Evolutionary conservation across 2,888 invertebrate species (phyloP), one percentile per base, ranked within the genome.

Genomic region (Clusia tigrina): DNA sequence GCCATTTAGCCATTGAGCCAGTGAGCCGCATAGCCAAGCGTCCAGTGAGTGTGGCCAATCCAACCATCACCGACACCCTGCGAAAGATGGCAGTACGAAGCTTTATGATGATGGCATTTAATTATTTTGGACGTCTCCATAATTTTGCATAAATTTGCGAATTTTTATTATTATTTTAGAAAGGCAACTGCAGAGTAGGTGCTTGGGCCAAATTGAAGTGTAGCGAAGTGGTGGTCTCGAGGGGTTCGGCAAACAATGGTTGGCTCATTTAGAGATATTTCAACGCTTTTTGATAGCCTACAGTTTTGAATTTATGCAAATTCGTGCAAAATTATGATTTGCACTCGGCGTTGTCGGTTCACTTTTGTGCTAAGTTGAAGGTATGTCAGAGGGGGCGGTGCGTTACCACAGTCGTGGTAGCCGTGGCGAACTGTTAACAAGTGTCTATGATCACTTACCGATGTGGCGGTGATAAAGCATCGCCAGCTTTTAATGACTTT

Each of bases 301-400:
- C n/a, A 48, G 22, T 48, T 48, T 48, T 5, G 18, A 48, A 18
- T 48, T 48, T 48, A 48, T 48, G 18, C 48, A 48, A 48, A 48
- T 48, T 48, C 48, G 48, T 48, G 48, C 48, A 48, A 48, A 48
- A 42, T 12, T 20, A 20, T 48, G 48, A 48, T 48, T 48, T 48
- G 48, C 48, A 48, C 20, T 48, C 20, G 5, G n/a, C 32, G 32
- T 32, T 9, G 32, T 6, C 32, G 12, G 32, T 12, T 32, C 12
- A 12, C 32, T 12, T 32, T 32, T 6, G 32, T 32, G 32, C 32
- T 6, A 32, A 32, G 32, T 32, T 6, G 6, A 9, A 12, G 32
- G 6, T 9, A 12, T 32, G 6, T 6, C 32, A 12, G 32, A 32
- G 32, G 32, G 6, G 12, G 32, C 12, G 12, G 32, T 32, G 32